These are phyloP conservation scores for Sebastes cheni DNA, from an alignment of 2,797 vertebrate genomes.

Conservation along the genomic window DNA sequence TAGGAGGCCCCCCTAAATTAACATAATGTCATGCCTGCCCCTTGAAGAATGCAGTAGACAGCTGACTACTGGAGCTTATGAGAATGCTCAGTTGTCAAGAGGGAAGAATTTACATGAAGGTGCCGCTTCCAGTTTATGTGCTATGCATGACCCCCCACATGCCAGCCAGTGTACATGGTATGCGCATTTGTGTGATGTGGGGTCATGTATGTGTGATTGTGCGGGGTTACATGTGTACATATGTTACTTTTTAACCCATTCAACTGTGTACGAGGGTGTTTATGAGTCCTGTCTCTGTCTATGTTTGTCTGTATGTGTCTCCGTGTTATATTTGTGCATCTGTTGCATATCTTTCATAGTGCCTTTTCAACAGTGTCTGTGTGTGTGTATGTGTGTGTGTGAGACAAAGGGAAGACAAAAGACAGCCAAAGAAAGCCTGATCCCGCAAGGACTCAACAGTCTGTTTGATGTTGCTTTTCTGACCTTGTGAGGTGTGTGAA, in stretches of 20 bases:
- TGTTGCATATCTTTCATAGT: constrained; percentile 34
- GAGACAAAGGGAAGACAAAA: constrained; percentile 61
- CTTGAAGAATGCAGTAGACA: constrained; percentile 83
- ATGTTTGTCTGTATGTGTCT: constrained; percentile 29
- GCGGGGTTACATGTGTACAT: constrained; percentile 32
- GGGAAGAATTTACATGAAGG: constrained; percentile 84
- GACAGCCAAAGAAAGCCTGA: constrained; percentile 64
- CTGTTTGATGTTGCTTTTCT: constrained; percentile 81
- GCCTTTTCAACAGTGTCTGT: constrained; percentile 38
- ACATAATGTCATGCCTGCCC: constrained; percentile 72
- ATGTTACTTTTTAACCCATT: constrained; percentile 47
- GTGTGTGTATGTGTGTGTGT: background rate
- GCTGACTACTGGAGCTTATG: constrained; percentile 81
- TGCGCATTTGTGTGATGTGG: constrained; percentile 68
- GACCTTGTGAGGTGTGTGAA: constrained; percentile 77
- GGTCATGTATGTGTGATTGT: constrained; percentile 15
- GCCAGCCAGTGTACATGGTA: constrained; percentile 72
- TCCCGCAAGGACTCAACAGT: constrained; percentile 68
- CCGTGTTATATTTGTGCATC: constrained; percentile 54
- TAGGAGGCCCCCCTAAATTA: constrained; percentile 62
- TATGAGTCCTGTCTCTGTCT: constrained; percentile 45
- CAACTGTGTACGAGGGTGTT: constrained; percentile 43
- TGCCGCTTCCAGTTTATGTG: constrained; percentile 84
- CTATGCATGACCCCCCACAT: constrained; percentile 79
- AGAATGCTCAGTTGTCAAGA: constrained; percentile 80